Conservation (phyloP, 2,888 invertebrate species). For the Troides aeacus region DNA sequence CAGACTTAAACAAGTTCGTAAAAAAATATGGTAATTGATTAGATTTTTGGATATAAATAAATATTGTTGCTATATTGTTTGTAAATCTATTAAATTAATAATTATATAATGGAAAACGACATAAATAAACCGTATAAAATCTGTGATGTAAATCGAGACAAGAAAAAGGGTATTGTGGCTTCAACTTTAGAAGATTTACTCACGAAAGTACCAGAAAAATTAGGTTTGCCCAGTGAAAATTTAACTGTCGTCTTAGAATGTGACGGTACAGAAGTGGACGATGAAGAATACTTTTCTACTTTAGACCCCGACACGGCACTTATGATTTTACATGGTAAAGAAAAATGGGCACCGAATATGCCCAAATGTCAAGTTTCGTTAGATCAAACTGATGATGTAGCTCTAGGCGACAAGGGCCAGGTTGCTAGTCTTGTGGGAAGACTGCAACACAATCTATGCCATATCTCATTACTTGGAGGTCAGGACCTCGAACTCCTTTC, state of each 20-base stretch:
- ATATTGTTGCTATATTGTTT: conserved; percentile 2
- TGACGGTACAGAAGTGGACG: conserved; percentile 97
- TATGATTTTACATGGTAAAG: conserved; percentile 88
- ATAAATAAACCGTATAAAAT: conserved; percentile 87
- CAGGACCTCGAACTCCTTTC: conserved; percentile 91
- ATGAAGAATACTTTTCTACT: conserved; percentile 96
- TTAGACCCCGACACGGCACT: conserved; percentile 92
- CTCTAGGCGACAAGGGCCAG: conserved; percentile 77
- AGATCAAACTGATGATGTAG: conserved; percentile 80
- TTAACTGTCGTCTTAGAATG: conserved; percentile 92
- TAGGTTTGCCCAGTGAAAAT: conserved; percentile 82
- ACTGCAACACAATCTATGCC: conserved; percentile 89
- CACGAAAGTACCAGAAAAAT: conserved; percentile 86
- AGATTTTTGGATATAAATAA: conserved; percentile 3
- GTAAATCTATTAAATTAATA: conserved; percentile 4
- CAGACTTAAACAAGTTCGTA: conserved; percentile 1
- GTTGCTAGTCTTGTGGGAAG: conserved; percentile 88
- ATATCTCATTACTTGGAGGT: conserved; percentile 90
- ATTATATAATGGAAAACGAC: conserved; percentile 77
- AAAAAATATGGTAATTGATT: conserved; percentile 16
- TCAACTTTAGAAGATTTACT: conserved; percentile 88
- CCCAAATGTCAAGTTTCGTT: conserved; percentile 82
- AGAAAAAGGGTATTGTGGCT: conserved; percentile 91
- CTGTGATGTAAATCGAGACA: conserved; percentile 88
- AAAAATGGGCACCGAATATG: conserved; percentile 86